Percentiles rank a stretch among this genome's conserved stretches.
Conservation (phyloP, 2,797 vertebrate genomes). For the Poecilia wingei region DNA sequence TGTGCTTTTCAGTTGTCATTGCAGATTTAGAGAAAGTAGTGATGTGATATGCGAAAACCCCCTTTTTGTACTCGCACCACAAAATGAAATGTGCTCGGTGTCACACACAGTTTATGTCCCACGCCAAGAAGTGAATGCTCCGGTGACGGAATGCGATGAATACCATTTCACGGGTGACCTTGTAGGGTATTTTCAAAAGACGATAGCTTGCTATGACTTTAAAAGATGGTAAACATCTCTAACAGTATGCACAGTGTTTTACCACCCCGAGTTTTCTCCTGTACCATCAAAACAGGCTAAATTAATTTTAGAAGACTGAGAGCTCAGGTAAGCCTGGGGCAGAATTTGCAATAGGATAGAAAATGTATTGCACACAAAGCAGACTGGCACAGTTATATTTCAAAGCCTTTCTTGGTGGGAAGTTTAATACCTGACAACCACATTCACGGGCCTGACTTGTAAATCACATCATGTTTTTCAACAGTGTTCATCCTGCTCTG, state of each 20-base stretch:
- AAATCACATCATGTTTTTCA: conserved; percentile 3
- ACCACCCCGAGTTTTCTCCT: conserved; percentile 11
- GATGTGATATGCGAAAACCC: conserved; percentile 53
- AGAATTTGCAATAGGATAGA: conserved; percentile 34
- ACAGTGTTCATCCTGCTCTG: background rate
- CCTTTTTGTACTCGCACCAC: conserved; percentile 51
- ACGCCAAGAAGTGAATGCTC: conserved; percentile 41
- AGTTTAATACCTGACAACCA: conserved; percentile 4
- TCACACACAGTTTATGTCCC: conserved; percentile 50
- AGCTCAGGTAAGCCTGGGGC: conserved; percentile 35
- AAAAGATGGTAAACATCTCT: conserved; percentile 42
- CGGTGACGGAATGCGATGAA: conserved; percentile 47
- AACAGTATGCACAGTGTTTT: conserved; percentile 40
- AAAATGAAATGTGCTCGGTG: conserved; percentile 67
- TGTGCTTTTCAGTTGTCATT: conserved; percentile 61
- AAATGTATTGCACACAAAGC: conserved; percentile 28
- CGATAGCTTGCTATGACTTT: conserved; percentile 46
- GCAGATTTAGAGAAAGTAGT: conserved; percentile 63
- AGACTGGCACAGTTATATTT: conserved; percentile 7
- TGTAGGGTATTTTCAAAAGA: conserved; percentile 47
- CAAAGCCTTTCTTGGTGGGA: conserved; percentile 1
- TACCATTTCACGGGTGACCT: conserved; percentile 61
- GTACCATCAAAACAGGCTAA: conserved; percentile 47
- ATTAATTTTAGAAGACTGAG: conserved; percentile 48
- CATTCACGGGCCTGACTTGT: background rate